phyloP scores from a whole-genome alignment of 2,888 invertebrate species.

The Crocallis elinguaria region DNA sequence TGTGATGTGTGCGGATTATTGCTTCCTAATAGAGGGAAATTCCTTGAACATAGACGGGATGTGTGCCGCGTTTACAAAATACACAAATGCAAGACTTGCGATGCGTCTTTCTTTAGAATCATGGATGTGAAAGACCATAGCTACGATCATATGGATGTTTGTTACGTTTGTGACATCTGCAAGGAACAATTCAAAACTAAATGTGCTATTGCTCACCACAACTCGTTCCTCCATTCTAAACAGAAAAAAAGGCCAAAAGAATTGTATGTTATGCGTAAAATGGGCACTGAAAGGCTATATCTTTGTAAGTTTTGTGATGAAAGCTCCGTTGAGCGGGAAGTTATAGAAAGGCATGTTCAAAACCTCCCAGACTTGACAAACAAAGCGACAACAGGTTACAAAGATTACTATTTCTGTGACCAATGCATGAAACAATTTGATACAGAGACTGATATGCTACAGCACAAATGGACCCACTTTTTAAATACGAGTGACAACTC shows the following conservation, averaged over 20 bases:
- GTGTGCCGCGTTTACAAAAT: constrained; percentile 57
- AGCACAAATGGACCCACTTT: constrained; percentile 75
- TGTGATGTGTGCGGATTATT: constrained; percentile 64
- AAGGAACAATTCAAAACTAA: constrained; percentile 66
- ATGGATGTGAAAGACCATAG: constrained; percentile 74
- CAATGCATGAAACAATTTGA: constrained; percentile 67
- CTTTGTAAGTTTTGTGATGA: constrained; percentile 70
- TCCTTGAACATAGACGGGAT: constrained; percentile 56
- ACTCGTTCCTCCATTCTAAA: constrained; percentile 61
- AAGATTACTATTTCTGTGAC: constrained; percentile 71
- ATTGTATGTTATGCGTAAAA: constrained; percentile 53
- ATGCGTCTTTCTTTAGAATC: constrained; percentile 55
- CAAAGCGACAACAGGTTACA: constrained; percentile 62
- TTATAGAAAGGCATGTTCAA: constrained; percentile 58
- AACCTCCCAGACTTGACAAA: constrained; percentile 63
- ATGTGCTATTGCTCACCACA: constrained; percentile 66
- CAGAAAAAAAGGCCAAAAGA: constrained; percentile 44
- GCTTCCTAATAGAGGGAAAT: constrained; percentile 51
- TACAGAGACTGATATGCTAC: constrained; percentile 65
- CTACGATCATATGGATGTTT: constrained; percentile 56
- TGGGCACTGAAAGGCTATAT: constrained; percentile 57
- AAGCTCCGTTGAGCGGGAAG: constrained; percentile 57
- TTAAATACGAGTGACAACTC: constrained; percentile 59
- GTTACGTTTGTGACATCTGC: constrained; percentile 68
- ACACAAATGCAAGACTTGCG: constrained; percentile 63